phyloP scores from a whole-genome alignment of 2,113 vertebrate genomes.

The Antennarius striatus region DNA sequence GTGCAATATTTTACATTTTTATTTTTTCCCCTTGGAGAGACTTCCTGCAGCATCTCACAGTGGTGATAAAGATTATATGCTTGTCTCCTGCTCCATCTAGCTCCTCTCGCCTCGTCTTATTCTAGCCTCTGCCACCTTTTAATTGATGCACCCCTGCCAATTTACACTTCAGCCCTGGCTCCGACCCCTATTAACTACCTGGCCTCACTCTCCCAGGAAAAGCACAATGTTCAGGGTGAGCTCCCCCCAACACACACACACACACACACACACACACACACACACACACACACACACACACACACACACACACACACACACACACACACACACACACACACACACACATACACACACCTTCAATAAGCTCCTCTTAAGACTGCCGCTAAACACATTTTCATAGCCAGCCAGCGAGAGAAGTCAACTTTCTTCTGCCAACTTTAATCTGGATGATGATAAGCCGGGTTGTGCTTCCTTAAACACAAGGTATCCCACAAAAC shows the following conservation, averaged over 20 bases:
- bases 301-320: slow-evolving; percentile 19
- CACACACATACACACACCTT: slow-evolving; percentile 8
- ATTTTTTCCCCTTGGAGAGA: slow-evolving; percentile 21
- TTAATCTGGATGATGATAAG: slow-evolving; percentile 63
- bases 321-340: slow-evolving; percentile 2
- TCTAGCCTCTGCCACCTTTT: slow-evolving; percentile 79
- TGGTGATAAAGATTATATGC: slow-evolving; percentile 70
- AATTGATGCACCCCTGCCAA: slow-evolving; percentile 86
- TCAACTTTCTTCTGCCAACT: slow-evolving; percentile 54
- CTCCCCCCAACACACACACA: slow-evolving; percentile 63
- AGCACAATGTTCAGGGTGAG: slow-evolving; percentile 75
- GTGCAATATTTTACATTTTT: slow-evolving; percentile 28
- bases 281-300: slow-evolving; percentile 39
- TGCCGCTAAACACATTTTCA: slow-evolving; percentile 76
- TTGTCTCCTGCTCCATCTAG: slow-evolving; percentile 71
- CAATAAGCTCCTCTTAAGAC: slow-evolving; percentile 76
- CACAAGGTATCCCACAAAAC: slow-evolving; percentile 11
- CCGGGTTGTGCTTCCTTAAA: slow-evolving; percentile 33
- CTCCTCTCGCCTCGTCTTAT: slow-evolving; percentile 72
- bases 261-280: slow-evolving; percentile 44
- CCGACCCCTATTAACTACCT: slow-evolving; percentile 85
- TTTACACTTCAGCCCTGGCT: slow-evolving; percentile 82
- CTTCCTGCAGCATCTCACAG: slow-evolving; percentile 55
- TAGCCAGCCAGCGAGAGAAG: slow-evolving; percentile 62
- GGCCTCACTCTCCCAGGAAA: slow-evolving; percentile 78